Conservation (phyloP, 2,797 vertebrate genomes). For the Catharus ustulatus region DNA sequence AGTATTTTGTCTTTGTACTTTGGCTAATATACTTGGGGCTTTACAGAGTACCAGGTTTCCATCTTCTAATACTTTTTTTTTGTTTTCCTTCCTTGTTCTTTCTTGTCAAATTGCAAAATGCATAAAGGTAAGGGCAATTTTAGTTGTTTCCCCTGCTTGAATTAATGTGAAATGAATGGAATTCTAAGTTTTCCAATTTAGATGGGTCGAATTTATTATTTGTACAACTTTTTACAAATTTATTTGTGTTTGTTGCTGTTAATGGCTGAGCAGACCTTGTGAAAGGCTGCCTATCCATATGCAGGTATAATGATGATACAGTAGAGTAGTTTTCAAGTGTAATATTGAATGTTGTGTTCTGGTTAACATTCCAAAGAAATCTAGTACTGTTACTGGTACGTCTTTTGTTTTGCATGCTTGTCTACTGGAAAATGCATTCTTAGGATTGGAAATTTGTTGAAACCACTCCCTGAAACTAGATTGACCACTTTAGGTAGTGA, state of each 20-base stretch:
- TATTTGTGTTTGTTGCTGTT: not conserved
- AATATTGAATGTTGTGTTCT: not conserved
- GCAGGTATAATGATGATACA: not conserved
- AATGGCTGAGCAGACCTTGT: not conserved
- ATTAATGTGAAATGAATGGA: not conserved
- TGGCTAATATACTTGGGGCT: not conserved
- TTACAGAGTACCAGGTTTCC: not conserved
- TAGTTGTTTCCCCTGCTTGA: not conserved
- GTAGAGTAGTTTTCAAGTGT: not conserved
- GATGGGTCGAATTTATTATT: not conserved
- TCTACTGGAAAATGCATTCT: not conserved
- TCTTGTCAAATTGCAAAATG: not conserved
- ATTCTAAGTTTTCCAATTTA: not conserved
- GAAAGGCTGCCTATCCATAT: not conserved
- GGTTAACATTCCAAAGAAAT: not conserved
- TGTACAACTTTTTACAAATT: not conserved
- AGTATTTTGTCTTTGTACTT: not conserved
- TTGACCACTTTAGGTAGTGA: not conserved
- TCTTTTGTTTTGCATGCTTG: not conserved
- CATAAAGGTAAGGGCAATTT: not conserved
- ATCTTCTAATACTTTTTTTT: not conserved
- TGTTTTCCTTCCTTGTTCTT: not conserved
- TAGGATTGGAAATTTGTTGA: not conserved
- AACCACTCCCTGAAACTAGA: not conserved
- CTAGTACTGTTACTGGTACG: not conserved